Evolutionary conservation across 2,888 invertebrate species (phyloP), one percentile per base, ranked within the genome.

Genomic region (Euphydryas editha): DNA sequence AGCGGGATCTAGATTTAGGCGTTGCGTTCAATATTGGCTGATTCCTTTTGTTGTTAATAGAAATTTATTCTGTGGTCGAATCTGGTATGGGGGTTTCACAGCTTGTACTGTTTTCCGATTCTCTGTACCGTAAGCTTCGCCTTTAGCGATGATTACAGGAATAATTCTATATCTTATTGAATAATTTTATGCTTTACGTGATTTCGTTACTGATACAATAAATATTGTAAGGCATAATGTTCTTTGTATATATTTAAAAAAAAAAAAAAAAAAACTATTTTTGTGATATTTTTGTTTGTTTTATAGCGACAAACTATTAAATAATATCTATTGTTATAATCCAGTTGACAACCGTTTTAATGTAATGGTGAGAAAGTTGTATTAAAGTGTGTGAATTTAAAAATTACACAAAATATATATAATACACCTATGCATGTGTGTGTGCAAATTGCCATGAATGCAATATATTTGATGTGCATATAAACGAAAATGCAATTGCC

Each of bases 21-120:
- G 39, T 60, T 21, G 15, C 62, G 57, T 57, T 30, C 63, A 42
- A 17, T 59, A 46, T 47, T 46, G 37, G 57, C 30, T 15, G 54
- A 62, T 62, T 21, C 49, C 21, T 47, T 62, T 62, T 47, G 62
- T 65, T 62, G 56, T 39, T 60, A 60, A 60, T 49, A 49, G 60
- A 59, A 59, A 59, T 60, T 60, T 60, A 60, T 39, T 57, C 51
- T 58, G 66, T 58, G 44, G 54, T 54, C 44, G 36, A 58, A 59
- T 58, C 54, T 66, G 51, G 54, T 44, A 10, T 46, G 62, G 44
- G 46, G 15, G 21, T 20, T 58, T 51, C 66, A 58, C 62, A 46
- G 58, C 21, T 36, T 21, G 4, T 42, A 57, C 30, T 1, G 2
- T 30, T 30, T 30, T 58, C 47, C 6, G 30, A 24, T 44, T 51